phyloP scores from a whole-genome alignment of 2,888 invertebrate genomes.

The Brachyptera putata region DNA sequence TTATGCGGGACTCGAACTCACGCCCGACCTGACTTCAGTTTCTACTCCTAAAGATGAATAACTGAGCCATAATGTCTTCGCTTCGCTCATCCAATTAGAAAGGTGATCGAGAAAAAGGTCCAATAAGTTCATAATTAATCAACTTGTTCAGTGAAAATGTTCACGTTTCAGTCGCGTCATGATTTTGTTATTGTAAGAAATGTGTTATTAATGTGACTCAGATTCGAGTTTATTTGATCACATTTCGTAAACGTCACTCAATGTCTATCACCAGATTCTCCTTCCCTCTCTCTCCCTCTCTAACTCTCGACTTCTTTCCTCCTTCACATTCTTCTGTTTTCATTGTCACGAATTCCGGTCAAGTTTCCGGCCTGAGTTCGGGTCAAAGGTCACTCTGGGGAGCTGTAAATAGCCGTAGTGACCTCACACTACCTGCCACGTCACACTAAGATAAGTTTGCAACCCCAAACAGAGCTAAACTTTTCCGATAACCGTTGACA shows the following conservation, averaged over 20 bases:
- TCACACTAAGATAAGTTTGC: conserved; percentile 12
- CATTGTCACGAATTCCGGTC: conserved; percentile 27
- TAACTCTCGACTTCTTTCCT: neutral
- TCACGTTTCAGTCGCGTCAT: no score
- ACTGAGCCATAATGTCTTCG: no score
- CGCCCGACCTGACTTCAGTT: no score
- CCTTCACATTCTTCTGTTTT: conserved; percentile 6
- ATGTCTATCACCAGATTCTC: conserved; percentile 2
- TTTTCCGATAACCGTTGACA: conserved; percentile 21
- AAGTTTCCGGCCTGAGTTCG: conserved; percentile 24
- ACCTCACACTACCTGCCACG: conserved; percentile 20
- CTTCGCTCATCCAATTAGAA: no score
- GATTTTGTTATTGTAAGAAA: no score
- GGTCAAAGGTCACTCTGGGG: conserved; percentile 25
- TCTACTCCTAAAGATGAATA: no score
- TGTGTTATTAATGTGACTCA: no score
- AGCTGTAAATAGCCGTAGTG: conserved; percentile 27
- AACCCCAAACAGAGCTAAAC: conserved; percentile 14
- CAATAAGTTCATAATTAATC: no score
- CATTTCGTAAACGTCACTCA: neutral
- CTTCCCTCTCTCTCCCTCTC: neutral
- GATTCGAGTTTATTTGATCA: neutral
- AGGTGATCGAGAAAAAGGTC: no score
- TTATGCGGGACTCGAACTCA: no score
- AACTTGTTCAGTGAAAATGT: no score